Conservation (phyloP, 2,113 vertebrate species). For the Pachypanchax playfairii region DNA sequence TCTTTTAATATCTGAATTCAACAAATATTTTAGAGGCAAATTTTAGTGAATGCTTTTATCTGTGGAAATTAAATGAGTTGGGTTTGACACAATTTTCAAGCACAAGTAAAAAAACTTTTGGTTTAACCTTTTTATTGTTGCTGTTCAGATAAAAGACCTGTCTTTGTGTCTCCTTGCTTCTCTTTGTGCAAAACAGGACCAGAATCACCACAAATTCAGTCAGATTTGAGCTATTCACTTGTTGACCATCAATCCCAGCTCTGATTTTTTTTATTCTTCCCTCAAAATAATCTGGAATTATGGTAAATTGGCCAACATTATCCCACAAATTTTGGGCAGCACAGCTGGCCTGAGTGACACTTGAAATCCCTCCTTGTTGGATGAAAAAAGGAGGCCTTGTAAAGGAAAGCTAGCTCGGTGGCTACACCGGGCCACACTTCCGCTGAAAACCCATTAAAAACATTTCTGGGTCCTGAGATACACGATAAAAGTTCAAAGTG, state of each 20-base stretch:
- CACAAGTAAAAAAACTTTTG: not conserved
- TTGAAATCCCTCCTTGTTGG: slow-evolving; percentile 45
- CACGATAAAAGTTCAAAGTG: no score
- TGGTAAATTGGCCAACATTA: not conserved
- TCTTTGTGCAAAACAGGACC: slow-evolving; percentile 61
- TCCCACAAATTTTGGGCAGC: slow-evolving; percentile 32
- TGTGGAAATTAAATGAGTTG: not conserved
- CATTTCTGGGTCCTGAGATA: not conserved
- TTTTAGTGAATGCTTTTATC: not conserved
- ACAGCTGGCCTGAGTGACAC: slow-evolving; percentile 61
- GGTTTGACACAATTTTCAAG: slow-evolving; percentile 17
- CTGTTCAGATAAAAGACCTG: slow-evolving; percentile 8
- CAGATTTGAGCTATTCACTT: not conserved
- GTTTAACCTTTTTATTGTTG: not conserved
- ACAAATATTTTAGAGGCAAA: slow-evolving; percentile 1
- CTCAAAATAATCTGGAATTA: not conserved
- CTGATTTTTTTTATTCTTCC: no score
- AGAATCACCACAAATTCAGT: not conserved
- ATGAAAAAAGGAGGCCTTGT: slow-evolving; percentile 42
- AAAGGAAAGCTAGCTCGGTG: slow-evolving; percentile 28
- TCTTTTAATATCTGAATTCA: not conserved
- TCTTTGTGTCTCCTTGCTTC: slow-evolving; percentile 10
- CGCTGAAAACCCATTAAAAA: not conserved
- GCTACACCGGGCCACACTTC: slow-evolving; percentile 53
- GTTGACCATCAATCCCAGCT: slow-evolving; percentile 1